Evolutionary conservation across 2,113 vertebrate species (phyloP).

Genomic region (Dasyornis broadbenti): DNA sequence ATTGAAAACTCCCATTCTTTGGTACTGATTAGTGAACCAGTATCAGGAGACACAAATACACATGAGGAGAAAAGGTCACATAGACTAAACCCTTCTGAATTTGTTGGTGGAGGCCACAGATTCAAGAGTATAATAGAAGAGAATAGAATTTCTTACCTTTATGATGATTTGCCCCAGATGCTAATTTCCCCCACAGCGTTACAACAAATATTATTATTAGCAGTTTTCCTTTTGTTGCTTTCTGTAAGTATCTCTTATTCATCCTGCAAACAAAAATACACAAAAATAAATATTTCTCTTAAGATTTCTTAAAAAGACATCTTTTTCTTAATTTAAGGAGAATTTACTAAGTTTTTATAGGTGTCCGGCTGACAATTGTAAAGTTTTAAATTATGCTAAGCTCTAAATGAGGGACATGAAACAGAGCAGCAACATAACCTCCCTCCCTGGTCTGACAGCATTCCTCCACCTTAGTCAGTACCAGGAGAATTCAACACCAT

Average conservation of each 20-base stretch:
- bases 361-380: background rate
- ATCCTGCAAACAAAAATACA: slow-evolving; percentile 80
- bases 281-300: background rate
- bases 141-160: slow-evolving; percentile 79
- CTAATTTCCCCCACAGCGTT: slow-evolving; percentile 85
- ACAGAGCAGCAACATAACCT: background rate
- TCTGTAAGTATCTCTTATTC: slow-evolving; percentile 87
- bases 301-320: background rate
- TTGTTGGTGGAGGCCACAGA: background rate
- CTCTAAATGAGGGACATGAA: background rate
- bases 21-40: background rate
- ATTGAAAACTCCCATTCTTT: background rate
- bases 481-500: background rate
- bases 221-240: slow-evolving; percentile 87
- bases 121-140: background rate
- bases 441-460: background rate
- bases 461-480: background rate
- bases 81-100: background rate
- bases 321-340: background rate
- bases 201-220: slow-evolving; percentile 89
- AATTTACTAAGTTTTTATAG: background rate
- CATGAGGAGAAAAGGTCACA: background rate
- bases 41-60: background rate
- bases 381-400: background rate
- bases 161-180: slow-evolving; percentile 80